Percentiles rank a stretch among this genome's conserved stretches.
These are phyloP conservation scores for Tribolium madens DNA, from an alignment of 1,140 invertebrate genomes.

Conservation along the genomic window DNA sequence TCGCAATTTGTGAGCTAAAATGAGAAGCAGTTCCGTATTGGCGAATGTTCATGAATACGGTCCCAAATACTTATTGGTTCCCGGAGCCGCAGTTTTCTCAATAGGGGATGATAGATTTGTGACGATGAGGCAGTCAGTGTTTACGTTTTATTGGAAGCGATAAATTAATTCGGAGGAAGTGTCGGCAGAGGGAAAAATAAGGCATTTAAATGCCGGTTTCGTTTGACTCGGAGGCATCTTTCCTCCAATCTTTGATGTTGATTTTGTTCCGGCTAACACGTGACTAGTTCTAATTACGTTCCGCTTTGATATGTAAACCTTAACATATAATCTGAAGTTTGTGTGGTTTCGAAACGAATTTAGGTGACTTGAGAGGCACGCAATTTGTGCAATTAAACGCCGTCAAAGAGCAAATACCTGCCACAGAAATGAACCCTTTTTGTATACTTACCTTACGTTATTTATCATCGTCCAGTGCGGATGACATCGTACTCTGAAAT, in stretches of 20 bases:
- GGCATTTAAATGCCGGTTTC: not conserved
- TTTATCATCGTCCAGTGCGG: conserved; percentile 31
- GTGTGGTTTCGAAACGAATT: not conserved
- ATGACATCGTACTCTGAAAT: conserved; percentile 8
- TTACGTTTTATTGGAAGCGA: conserved; percentile 18
- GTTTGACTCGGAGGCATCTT: not conserved
- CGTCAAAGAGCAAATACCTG: conserved; percentile 18
- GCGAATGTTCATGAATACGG: conserved; percentile 2
- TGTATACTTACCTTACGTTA: conserved; percentile 1
- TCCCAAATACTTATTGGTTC: conserved; percentile 13
- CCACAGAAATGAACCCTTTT: conserved; percentile 13
- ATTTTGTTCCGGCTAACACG: too few relatives aligned
- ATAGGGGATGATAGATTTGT: not conserved
- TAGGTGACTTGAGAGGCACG: not conserved
- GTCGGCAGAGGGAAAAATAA: not conserved
- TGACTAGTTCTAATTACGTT: conserved; percentile 1
- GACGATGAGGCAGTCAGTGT: not conserved
- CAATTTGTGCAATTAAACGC: conserved; percentile 4
- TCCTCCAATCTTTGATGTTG: not conserved
- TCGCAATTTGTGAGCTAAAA: not conserved
- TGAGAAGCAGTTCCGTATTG: not conserved
- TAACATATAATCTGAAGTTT: not conserved
- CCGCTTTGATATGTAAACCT: conserved; percentile 1
- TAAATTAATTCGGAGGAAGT: conserved; percentile 4
- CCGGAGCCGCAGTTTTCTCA: not conserved